Evolutionary conservation across 37 sponge, comb jelly and placozoan genomes (phyloP), one percentile per base, ranked within the genome.

Genomic region (Chondrilla cf. caribensis): DNA sequence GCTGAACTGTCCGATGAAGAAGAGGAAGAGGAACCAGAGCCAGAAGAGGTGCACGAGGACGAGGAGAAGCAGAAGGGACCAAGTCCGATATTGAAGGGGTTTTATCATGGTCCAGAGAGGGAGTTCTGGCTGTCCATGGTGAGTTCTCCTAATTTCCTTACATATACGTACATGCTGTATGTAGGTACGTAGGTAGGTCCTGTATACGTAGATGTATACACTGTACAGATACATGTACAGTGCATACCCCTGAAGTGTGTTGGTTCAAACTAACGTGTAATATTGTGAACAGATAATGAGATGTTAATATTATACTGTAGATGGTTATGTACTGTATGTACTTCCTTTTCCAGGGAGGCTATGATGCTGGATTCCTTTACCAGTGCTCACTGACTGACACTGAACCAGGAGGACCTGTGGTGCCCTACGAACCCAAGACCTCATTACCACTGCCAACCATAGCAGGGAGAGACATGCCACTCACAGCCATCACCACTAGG

Each of bases 361-460:
- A 87, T 76, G 97, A 97, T 84, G 91, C 95, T 79, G 97, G 97
- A 32, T 92, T 86, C 80, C 79, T 97, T 79, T 97, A 97, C 79
- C 85, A 86, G 26, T 97, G 93, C 76, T 77, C 85, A 22, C 78
- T 96, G 85, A 77, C 21, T 47, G 91, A 96, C 36, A 87, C 81
- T 21, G 84, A 88, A 6, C 36, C 39, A 25, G 82, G 42, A 38
- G 79, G 68, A 18, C 47, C 78, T 0, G 19, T 0, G 31, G 83
- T 81, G 44, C 77, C 79, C 9, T 84, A 85, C 79, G 92, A 92
- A 42, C 58, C 92, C 2, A 44, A 54, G 3, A 72, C 54, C 47
- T 42, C 89, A 40, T 18, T 92, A 17, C 89, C 92, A 1, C 47
- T 92, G 8, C 92, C 92, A n/a, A 15, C 76, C 25, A 31, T 83